Base-by-base conservation (phyloP, 2,113 vertebrate species). In the Patagioenas fasciata region DNA sequence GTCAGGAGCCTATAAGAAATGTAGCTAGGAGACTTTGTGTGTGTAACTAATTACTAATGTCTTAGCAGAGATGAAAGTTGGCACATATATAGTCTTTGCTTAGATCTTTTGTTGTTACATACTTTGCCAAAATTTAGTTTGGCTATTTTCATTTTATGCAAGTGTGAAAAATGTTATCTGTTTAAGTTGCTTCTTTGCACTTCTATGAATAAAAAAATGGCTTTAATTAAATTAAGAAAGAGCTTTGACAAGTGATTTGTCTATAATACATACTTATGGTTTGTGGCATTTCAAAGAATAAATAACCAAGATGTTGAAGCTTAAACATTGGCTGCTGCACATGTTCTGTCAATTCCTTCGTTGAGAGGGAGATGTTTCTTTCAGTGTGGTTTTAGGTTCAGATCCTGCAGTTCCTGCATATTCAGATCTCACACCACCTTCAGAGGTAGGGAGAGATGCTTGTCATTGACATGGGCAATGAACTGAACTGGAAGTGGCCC, bases 151-250 rank as follows among this genome's bases (percentile, higher is more conserved):
- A 96, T 97, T 93, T 94, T 80, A 85, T 82, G 75, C 80, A 95
- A 97, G 95, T 96, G 97, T 95, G 96, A 97, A 97, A 95, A 96
- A 97, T 96, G 96, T 97, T 97, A 97, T 97, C 97, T 97, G 91
- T 96, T 97, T 97, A 96, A 97, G 95, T 96, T 97, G 97, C 96
- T 96, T 93, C 93, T 97, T 97, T 97, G 97, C 96, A 96, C 97
- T 96, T 96, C 91, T 85, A 84, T 91, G 97, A 95, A 97, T 97
- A 95, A 96, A 96, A 47, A 97, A 96, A 97, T 96, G 88, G 93
- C 92, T 97, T 96, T 96, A 97, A 97, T 97, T 96, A 97, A 94
- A 96, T 83, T 92, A 95, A 90, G 73, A 85, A 93, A 95, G 88
- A 93, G 95, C 94, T 96, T 95, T 97, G 97, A 97, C 97, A 97